phyloP scores from a whole-genome alignment of 2,888 invertebrate species.

The Cordilura impudica region DNA sequence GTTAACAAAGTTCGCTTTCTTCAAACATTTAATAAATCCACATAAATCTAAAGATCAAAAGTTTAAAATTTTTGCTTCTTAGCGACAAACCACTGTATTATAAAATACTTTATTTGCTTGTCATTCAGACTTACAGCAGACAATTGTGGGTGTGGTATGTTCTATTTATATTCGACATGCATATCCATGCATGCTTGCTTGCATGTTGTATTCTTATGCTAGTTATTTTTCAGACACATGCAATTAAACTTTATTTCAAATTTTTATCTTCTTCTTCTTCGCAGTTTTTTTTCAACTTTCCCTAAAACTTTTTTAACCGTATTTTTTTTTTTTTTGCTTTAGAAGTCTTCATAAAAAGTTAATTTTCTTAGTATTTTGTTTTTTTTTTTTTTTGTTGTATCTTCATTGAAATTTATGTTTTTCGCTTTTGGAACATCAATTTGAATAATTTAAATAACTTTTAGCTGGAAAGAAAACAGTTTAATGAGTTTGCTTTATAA shows the following conservation, averaged over 20 bases:
- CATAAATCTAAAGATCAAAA: no score
- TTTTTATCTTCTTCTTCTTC: neutral
- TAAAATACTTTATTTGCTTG: slow-evolving; percentile 6
- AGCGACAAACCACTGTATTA: neutral
- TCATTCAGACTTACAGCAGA: slow-evolving; percentile 15
- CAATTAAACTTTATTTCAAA: slow-evolving; percentile 31
- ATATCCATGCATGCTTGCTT: slow-evolving; percentile 9
- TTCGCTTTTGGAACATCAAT: neutral
- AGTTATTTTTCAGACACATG: slow-evolving; percentile 31
- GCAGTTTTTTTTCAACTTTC: neutral
- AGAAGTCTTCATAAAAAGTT: slow-evolving; percentile 28
- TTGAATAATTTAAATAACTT: slow-evolving; percentile 7
- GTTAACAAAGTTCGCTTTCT: no score
- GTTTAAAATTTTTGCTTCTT: neutral
- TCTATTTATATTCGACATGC: slow-evolving; percentile 2
- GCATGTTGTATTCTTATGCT: neutral
- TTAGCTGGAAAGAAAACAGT: neutral
- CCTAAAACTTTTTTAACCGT: neutral
- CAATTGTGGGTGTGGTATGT: neutral
- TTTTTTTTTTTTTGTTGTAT: no score
- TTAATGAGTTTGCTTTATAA: slow-evolving; percentile 1
- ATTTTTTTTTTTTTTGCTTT: neutral
- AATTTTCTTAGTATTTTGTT: neutral
- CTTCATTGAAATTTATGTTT: neutral
- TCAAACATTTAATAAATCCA: no score